Conservation (phyloP, 37 sponge, comb jelly and placozoan species). For the Hexactinellida sp. region DNA sequence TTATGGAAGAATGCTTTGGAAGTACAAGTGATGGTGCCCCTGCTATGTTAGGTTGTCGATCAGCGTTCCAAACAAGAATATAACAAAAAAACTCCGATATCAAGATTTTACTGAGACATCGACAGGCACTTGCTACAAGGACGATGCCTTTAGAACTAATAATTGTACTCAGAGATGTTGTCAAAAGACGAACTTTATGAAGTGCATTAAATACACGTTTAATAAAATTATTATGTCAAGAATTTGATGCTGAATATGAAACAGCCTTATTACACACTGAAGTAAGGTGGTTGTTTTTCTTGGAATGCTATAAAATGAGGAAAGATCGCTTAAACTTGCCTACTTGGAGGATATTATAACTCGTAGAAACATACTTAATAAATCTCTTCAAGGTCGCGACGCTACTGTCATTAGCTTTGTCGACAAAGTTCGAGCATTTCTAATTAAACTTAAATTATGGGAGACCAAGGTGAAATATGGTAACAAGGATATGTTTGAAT, state of each 20-base stretch:
- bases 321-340: not conserved
- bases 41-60: not conserved
- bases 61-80: not conserved
- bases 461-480: constrained; percentile 11
- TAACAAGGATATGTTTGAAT: not conserved
- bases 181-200: not conserved
- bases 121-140: not conserved
- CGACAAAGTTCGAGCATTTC: not conserved
- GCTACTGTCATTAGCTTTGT: not conserved
- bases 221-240: not conserved
- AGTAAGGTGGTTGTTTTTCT: not conserved
- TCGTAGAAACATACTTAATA: not conserved
- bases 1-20: not conserved
- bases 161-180: not conserved
- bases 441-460: too few relatives aligned
- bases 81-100: not conserved
- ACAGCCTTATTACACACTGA: not conserved
- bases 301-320: not conserved
- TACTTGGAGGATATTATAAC: constrained; percentile 6
- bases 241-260: not conserved
- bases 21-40: not conserved
- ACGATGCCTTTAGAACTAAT: not conserved
- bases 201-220: constrained; percentile 8
- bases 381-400: constrained; percentile 7
- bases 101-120: not conserved